Evolutionary conservation across 2,113 vertebrate species (phyloP).

Genomic region (Ivindomyrus marchei): DNA sequence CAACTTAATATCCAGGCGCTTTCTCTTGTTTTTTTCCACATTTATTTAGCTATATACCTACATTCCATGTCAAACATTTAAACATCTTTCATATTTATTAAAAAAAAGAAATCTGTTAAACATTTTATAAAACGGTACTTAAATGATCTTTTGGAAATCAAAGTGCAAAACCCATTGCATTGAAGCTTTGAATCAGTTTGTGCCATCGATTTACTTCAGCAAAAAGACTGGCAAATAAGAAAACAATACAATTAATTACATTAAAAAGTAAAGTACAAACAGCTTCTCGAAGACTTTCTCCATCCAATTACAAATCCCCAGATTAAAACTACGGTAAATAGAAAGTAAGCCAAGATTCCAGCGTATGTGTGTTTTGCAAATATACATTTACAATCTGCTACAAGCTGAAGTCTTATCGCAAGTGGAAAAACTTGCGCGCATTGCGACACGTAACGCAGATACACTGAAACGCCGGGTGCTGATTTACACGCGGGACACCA

Average conservation of each 20-base stretch:
- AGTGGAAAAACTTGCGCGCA: background rate
- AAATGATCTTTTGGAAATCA: slow-evolving; percentile 30
- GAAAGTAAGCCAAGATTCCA: slow-evolving; percentile 9
- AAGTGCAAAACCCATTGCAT: slow-evolving; percentile 42
- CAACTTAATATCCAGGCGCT: background rate
- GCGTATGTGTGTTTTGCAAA: slow-evolving; percentile 23
- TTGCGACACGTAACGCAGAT: background rate
- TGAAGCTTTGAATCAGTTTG: slow-evolving; percentile 17
- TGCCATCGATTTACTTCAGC: slow-evolving; percentile 13
- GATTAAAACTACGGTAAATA: background rate
- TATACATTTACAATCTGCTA: slow-evolving; percentile 16
- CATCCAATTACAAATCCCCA: background rate
- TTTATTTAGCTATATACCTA: slow-evolving; percentile 11
- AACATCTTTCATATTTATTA: slow-evolving; percentile 19
- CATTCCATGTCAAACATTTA: slow-evolving; percentile 26
- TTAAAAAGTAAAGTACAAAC: slow-evolving; percentile 21
- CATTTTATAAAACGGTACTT: slow-evolving; percentile 4
- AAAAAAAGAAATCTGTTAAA: slow-evolving; percentile 12
- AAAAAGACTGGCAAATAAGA: background rate
- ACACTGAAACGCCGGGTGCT: slow-evolving; percentile 34
- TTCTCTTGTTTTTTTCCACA: background rate
- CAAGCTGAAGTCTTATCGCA: slow-evolving; percentile 32
- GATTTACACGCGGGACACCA: slow-evolving; percentile 39
- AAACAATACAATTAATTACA: background rate
- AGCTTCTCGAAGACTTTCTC: slow-evolving; percentile 13